These are phyloP conservation scores for Erythrocebus patas DNA, from an alignment of 2,113 vertebrate genomes.

Conservation along the genomic window DNA sequence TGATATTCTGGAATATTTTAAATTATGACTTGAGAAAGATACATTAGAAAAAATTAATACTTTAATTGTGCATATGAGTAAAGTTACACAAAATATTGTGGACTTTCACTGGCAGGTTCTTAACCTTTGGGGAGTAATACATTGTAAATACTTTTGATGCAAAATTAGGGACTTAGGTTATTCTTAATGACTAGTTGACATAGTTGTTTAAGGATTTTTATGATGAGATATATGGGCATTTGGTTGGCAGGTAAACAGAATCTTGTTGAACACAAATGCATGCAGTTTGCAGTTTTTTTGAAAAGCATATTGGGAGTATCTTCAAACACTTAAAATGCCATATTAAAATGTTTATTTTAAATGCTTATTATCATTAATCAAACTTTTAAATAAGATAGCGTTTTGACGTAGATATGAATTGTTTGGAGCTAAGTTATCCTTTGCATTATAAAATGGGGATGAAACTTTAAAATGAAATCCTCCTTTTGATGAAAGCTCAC, in stretches of 20 bases:
- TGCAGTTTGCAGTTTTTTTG: neutral
- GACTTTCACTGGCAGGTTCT: conserved; percentile 33
- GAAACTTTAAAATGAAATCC: conserved; percentile 65
- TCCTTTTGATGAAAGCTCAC: conserved; percentile 69
- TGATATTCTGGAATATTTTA: conserved; percentile 44
- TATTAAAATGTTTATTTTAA: conserved; percentile 52
- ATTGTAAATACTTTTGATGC: conserved; percentile 37
- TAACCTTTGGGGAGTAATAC: conserved; percentile 38
- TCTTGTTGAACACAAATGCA: conserved; percentile 38
- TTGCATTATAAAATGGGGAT: conserved; percentile 36
- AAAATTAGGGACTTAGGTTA: conserved; percentile 29
- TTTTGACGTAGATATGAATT: conserved; percentile 30
- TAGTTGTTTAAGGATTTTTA: conserved; percentile 49
- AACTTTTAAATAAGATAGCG: neutral
- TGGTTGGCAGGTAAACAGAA: conserved; percentile 64
- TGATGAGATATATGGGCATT: conserved; percentile 29
- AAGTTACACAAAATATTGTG: conserved; percentile 54
- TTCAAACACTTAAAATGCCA: conserved; percentile 68
- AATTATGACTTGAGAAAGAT: conserved; percentile 26
- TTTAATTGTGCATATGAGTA: conserved; percentile 44
- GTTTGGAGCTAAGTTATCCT: conserved; percentile 34
- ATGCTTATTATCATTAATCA: conserved; percentile 25
- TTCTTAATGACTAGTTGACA: conserved; percentile 49
- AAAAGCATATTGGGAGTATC: conserved; percentile 69
- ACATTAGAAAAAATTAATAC: neutral